Percentiles rank a stretch among this genome's conserved stretches.
Conservation (phyloP, 37 sponge, comb jelly and placozoan genomes). For the Eunapius fragilis region DNA sequence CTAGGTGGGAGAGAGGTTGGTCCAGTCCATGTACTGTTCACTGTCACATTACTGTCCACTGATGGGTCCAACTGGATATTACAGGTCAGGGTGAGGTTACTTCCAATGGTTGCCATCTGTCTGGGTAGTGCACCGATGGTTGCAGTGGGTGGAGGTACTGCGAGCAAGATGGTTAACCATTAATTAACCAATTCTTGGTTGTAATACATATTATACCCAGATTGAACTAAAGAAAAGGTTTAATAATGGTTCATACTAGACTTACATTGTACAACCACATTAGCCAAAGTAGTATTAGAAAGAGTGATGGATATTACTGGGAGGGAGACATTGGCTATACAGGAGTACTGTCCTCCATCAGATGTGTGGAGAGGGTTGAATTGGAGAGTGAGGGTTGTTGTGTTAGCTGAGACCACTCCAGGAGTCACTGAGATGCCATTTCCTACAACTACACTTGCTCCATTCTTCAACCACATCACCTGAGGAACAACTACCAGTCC, state of each 20-base stretch:
- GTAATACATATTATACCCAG: too few species aligned
- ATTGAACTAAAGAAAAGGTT: too few species aligned
- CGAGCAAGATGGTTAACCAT: not conserved
- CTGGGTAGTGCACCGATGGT: not conserved
- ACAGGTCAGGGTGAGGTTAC: too few species aligned
- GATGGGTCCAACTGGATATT: too few species aligned
- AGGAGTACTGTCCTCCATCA: slow-evolving; percentile 47
- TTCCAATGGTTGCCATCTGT: slow-evolving; percentile 15
- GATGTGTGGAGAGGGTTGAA: slow-evolving; percentile 33
- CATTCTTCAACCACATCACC: not conserved
- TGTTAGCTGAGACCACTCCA: not conserved
- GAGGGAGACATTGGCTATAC: slow-evolving; percentile 28
- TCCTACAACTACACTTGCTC: not conserved
- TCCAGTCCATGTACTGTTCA: too few species aligned
- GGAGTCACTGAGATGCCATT: not conserved
- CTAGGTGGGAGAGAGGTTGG: too few species aligned
- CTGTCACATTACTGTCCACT: too few species aligned
- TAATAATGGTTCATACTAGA: too few species aligned
- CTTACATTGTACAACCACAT: not conserved
- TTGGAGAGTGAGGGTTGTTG: not conserved
- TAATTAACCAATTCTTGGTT: too few species aligned
- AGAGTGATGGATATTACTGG: not conserved
- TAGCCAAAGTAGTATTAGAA: not conserved
- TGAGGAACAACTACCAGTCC: not conserved
- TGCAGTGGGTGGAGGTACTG: slow-evolving; percentile 24